Evolutionary conservation across 2,113 vertebrate genomes (phyloP), one percentile per base, ranked within the genome.

Genomic region (Nannospalax galili): DNA sequence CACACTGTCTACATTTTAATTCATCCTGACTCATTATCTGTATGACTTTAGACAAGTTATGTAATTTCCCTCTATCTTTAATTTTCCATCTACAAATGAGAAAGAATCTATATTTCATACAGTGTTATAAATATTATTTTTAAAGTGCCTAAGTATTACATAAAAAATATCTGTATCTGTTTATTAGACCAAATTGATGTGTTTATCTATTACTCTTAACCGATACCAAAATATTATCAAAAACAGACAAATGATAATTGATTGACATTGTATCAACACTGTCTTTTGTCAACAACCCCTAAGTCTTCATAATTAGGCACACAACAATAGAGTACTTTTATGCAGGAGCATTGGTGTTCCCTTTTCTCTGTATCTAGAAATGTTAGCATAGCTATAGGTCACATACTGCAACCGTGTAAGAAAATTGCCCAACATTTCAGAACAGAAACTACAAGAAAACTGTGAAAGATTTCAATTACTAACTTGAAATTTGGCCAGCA

Each of bases 351-450:
- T 40, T 48, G 56, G 2, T 70, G 35, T 62, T 73, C 10, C 16
- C 7, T 26, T 87, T 22, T 78, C 75, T n/a, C 30, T 78, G 15
- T 84, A 35, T 60, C 42, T 67, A 84, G 26, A 93, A 90, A 92
- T 94, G 30, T 72, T 80, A 15, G 15, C 26, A 82, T 58, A 70
- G 9, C n/a, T 70, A 60, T 74, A 86, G 32, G 80, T 52, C 67
- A 87, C 22, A 84, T 80, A 35, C 4, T 74, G 82, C 22, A 84
- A 62, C 17, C 11, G 84, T 48, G 5, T 72, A 73, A 85, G 67
- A 52, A 95, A 85, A 67, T 77, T 67, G 10, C 0, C 45, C 45
- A 94, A 65, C 17, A 91, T 90, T 95, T 95, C 45, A 94, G 52
- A 88, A 94, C 14, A 90, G 30, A 86, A 82, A 75, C 16, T 52